Base-by-base conservation (phyloP, 2,797 vertebrate species). In the Momotus momota region DNA sequence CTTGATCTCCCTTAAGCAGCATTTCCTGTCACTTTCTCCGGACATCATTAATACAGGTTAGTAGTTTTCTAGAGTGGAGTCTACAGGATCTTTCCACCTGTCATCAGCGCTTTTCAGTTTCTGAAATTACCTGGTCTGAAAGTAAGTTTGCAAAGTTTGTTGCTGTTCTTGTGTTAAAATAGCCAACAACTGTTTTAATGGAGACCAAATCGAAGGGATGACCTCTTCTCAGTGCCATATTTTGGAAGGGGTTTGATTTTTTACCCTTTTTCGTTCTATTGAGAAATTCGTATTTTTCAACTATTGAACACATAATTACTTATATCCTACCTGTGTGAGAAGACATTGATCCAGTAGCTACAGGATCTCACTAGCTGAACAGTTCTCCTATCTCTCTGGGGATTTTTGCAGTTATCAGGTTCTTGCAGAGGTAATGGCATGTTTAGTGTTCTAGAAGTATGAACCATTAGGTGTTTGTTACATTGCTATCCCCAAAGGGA, bases 121-220 rank as follows among this genome's bases (percentile, higher is more conserved):
- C 72, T 96, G 81, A 92, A 95, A 93, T 86, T 54, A 89, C 88
- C 31, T 65, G 58, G 19, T 81, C 58, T 84, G 73, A 92, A 61
- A 79, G 52, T 29, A 90, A 90, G 45, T 86, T 94, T 90, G 45
- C 38, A 48, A 71, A 86, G 40, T 71, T 89, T 71, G 3, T 5
- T 70, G 48, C 45, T 38, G 19, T 73, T 84, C 82, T 71, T 7
- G 0, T 77, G 15, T 79, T 88, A 65, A 83, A 91, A 87, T 65
- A 72, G 20, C 52, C 52, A 73, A n/a, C 23, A 79, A 22, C 49
- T 66, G 17, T 73, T 88, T 46, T 16, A 77, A 74, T 49, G 46
- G 74, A 80, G 48, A 81, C 33, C 45, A 90, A 80, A 92, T 6
- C 81, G 57, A 86, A 43, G 40, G 66, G 27, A 14, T 88, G 29